These are phyloP conservation scores for Platanista minor DNA, from an alignment of 2,113 vertebrate genomes.

Conservation along the genomic window DNA sequence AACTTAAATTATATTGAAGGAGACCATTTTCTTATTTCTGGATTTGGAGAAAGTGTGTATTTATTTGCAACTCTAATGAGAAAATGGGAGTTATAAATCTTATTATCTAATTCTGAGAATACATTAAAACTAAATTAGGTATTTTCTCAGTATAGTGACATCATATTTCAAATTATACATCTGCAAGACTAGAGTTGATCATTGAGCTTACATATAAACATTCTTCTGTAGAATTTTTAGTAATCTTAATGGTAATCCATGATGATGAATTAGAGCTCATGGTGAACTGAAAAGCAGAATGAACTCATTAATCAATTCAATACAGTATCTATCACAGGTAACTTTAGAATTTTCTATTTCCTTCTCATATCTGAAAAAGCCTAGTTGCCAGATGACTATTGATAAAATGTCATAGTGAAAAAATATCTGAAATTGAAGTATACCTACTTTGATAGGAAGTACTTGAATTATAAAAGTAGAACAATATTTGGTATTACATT, in stretches of 20 bases:
- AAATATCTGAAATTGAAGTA: conserved; percentile 51
- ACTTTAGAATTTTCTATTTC: conserved; percentile 66
- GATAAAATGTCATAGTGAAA: conserved; percentile 68
- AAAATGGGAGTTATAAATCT: conserved; percentile 48
- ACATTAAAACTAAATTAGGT: conserved; percentile 52
- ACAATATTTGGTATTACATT: not conserved
- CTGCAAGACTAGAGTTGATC: conserved; percentile 6
- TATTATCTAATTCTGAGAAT: conserved; percentile 52
- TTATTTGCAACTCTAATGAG: conserved; percentile 44
- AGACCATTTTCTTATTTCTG: not conserved
- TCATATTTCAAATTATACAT: conserved; percentile 54
- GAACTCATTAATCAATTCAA: conserved; percentile 77
- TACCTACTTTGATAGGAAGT: conserved; percentile 47
- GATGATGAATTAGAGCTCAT: conserved; percentile 72
- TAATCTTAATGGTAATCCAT: conserved; percentile 59
- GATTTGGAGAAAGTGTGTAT: not conserved
- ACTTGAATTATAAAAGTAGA: conserved; percentile 39
- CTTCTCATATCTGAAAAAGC: conserved; percentile 66
- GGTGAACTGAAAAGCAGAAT: conserved; percentile 42
- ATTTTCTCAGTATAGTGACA: conserved; percentile 36
- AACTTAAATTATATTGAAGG: conserved; percentile 38
- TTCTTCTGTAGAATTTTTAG: conserved; percentile 52
- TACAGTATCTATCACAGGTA: conserved; percentile 53
- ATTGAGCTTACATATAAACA: conserved; percentile 35
- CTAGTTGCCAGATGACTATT: conserved; percentile 62